These are phyloP conservation scores for Dicaeum eximium DNA, from an alignment of 2,113 vertebrate genomes.

Conservation along the genomic window DNA sequence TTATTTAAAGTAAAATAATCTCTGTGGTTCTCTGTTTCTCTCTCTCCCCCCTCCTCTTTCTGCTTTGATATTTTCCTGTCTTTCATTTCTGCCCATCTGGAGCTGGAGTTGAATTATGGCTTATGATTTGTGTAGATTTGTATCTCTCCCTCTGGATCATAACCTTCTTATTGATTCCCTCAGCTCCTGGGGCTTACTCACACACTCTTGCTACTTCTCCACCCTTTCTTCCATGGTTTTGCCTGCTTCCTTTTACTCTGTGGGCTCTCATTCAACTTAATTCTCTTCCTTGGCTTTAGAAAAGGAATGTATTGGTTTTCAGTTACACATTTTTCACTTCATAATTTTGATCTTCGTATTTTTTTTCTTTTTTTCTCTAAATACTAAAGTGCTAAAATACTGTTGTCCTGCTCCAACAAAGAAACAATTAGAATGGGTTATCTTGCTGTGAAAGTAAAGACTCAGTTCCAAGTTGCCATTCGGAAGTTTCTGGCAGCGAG, in stretches of 20 bases:
- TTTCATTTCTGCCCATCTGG: slow-evolving; percentile 12
- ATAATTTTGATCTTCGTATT: neutral
- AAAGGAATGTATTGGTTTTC: neutral
- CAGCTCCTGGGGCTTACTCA: neutral
- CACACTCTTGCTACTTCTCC: neutral
- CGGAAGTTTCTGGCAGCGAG: slow-evolving; percentile 42
- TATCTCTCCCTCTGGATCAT: neutral
- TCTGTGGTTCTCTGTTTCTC: neutral
- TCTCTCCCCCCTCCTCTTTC: neutral
- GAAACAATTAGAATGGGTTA: slow-evolving; percentile 11
- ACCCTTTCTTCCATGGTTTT: slow-evolving; percentile 5
- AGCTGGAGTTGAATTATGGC: neutral
- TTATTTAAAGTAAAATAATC: slow-evolving; percentile 23
- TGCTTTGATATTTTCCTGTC: neutral
- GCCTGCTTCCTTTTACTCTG: slow-evolving; percentile 18
- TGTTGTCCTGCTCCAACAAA: neutral
- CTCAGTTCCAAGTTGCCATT: neutral
- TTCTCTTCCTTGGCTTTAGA: neutral
- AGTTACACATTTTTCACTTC: neutral
- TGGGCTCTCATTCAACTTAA: neutral
- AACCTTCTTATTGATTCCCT: neutral
- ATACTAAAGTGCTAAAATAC: neutral
- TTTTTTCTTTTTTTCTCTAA: neutral
- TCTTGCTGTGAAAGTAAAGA: slow-evolving; percentile 1
- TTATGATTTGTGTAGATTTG: neutral